phyloP scores from a whole-genome alignment of 2,113 vertebrate genomes.

The Anhinga anhinga region DNA sequence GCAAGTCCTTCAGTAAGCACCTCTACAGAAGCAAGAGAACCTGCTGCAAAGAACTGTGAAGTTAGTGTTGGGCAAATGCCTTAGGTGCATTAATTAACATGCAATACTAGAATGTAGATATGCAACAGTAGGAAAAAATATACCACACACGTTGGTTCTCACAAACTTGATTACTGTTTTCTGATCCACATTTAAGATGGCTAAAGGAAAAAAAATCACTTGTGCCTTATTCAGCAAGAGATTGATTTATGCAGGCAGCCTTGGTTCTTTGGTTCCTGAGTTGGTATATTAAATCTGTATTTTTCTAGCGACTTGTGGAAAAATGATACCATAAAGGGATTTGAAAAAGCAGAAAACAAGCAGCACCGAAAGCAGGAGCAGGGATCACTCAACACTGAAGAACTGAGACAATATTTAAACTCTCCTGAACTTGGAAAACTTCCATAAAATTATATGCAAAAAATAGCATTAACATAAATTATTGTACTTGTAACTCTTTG shows the following conservation, averaged over 20 bases:
- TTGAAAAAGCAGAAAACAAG: background rate
- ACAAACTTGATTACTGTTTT: background rate
- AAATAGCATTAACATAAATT: background rate
- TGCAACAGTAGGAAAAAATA: constrained; percentile 13
- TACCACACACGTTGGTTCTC: constrained; percentile 53
- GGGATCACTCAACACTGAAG: background rate
- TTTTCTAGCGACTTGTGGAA: background rate
- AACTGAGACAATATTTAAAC: background rate
- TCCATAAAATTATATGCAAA: background rate
- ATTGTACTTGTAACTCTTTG: background rate
- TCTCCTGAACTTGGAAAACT: background rate
- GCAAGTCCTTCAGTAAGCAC: constrained; percentile 55
- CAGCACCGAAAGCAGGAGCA: background rate
- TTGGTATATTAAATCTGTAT: background rate
- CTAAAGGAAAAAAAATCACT: background rate
- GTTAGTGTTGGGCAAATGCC: constrained; percentile 42
- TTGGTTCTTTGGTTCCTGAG: background rate
- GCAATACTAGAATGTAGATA: background rate
- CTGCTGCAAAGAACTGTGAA: constrained; percentile 52
- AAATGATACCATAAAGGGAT: background rate
- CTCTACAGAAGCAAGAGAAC: constrained; percentile 41
- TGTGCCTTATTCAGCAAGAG: background rate
- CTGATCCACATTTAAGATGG: background rate
- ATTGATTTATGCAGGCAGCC: background rate
- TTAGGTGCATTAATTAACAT: constrained; percentile 29